Base-by-base conservation (phyloP, 2,113 vertebrate genomes). In the Castor canadensis region DNA sequence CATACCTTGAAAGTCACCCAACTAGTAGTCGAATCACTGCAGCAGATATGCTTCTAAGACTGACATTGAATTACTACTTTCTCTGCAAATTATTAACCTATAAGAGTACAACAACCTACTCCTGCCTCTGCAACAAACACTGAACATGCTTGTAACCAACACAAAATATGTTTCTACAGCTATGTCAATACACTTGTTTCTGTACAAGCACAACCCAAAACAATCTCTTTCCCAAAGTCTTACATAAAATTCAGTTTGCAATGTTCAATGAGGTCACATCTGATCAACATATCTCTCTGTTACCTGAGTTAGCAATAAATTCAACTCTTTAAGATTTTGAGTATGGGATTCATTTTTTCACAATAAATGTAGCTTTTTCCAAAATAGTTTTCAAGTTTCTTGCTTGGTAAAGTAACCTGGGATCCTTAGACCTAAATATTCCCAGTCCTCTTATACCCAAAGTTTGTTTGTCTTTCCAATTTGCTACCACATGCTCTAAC, bases 1-100 rank as follows among this genome's bases (percentile, higher is more conserved):
- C n/a, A 40, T 40, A 9, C 67, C 40, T 90, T 82, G 93, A 90
- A 87, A 96, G 19, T 56, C 81, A 77, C 32, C 81, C 87, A 81
- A 28, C 11, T 90, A 90, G n/a, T 60, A 87, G 58, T 24, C 32
- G 40, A 45, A 26, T 47, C 30, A 76, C 32, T n/a, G 19, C 6
- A 5, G 49, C 26, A 69, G 71, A 43, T 54, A 9, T 60, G 47
- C 28, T 60, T 92, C 58, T 69, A 12, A 64, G 62, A 54, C 12
- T 56, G 60, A 82, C 52, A 54, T 8, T 30, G 32, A 64, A 47
- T n/a, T 40, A 6, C 11, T 35, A 15, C 58, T 64, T 38, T 32
- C 64, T 90, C 17, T 76, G 82, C n/a, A 38, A 64, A 49, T 84
- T 69, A 77, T 54, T n/a, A 72, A 77, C 22, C 83, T 12, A 69